phyloP scores from a whole-genome alignment of 2,113 vertebrate genomes.

The Ictidomys tridecemlineatus region DNA sequence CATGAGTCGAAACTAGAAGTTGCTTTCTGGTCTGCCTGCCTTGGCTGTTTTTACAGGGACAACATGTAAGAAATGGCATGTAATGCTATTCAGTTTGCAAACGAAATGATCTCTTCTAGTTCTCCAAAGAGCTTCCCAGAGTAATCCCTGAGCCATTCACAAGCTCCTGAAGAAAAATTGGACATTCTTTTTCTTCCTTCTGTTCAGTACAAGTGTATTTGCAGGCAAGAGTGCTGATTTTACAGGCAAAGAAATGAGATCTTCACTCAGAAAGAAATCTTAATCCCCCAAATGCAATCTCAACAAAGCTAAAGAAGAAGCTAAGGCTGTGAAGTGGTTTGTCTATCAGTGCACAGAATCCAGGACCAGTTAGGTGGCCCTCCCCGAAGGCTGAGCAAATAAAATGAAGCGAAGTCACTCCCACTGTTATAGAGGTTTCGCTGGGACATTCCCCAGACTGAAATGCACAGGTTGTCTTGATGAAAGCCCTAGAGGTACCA shows the following conservation, averaged over 20 bases:
- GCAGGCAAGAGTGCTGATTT: background rate
- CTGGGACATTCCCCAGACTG: background rate
- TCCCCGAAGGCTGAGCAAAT: background rate
- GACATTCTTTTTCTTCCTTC: background rate
- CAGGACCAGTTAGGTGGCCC: background rate
- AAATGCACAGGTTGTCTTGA: background rate
- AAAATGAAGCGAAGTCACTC: background rate
- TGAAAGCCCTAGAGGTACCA: background rate
- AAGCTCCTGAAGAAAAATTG: background rate
- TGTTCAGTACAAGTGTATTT: background rate
- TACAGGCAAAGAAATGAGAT: background rate
- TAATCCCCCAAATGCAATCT: background rate
- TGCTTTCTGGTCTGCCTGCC: background rate
- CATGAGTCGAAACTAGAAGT: background rate
- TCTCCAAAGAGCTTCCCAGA: background rate
- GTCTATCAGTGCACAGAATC: background rate
- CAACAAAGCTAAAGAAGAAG: background rate
- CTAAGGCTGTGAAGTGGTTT: background rate
- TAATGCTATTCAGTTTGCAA: background rate
- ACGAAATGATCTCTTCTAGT: background rate
- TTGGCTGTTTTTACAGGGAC: background rate
- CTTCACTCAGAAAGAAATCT: slow-evolving; percentile 19
- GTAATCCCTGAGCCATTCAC: background rate
- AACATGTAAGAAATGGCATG: background rate
- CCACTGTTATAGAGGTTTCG: background rate